A percentile compares a stretch with the other conserved stretches of the same genome.
Conservation (phyloP, 2,888 invertebrate genomes). For the Agrilus biguttatus region DNA sequence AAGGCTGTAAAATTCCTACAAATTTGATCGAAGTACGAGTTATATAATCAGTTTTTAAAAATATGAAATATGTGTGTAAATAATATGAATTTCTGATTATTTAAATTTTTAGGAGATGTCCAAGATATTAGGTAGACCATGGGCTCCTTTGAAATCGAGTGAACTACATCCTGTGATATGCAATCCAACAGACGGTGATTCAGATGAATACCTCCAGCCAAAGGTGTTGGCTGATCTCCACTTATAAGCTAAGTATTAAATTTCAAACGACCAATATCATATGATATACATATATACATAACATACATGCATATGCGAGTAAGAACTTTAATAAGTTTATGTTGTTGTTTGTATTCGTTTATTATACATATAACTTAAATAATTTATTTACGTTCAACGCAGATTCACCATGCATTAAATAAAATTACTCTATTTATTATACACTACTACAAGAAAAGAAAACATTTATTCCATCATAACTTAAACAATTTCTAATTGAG, state of each 20-base stretch:
- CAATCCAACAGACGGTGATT: constrained; percentile 36
- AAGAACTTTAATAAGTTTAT: too few species aligned
- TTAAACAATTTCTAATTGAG: too few species aligned
- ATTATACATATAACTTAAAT: too few species aligned
- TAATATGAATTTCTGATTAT: background rate
- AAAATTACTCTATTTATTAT: too few species aligned
- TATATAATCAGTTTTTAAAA: background rate
- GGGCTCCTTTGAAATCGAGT: constrained; percentile 37
- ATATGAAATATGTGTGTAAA: too few species aligned
- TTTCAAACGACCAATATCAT: too few species aligned
- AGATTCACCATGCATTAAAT: too few species aligned
- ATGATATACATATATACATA: background rate
- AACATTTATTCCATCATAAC: too few species aligned
- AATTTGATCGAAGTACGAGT: constrained; percentile 11
- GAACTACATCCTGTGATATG: constrained; percentile 41
- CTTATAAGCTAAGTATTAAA: constrained; percentile 20
- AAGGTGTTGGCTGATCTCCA: constrained; percentile 38
- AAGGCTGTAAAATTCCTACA: constrained; percentile 10
- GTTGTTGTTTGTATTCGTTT: background rate
- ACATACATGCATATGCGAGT: background rate
- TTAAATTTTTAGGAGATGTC: constrained; percentile 35
- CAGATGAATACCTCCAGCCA: constrained; percentile 43
- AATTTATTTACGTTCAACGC: too few species aligned
- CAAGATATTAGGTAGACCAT: constrained; percentile 37
- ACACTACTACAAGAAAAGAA: too few species aligned